A percentile compares a stretch with the other conserved stretches of the same genome.
Evolutionary conservation across 2,888 invertebrate species (phyloP).

Genomic region (Lithophane socia): DNA sequence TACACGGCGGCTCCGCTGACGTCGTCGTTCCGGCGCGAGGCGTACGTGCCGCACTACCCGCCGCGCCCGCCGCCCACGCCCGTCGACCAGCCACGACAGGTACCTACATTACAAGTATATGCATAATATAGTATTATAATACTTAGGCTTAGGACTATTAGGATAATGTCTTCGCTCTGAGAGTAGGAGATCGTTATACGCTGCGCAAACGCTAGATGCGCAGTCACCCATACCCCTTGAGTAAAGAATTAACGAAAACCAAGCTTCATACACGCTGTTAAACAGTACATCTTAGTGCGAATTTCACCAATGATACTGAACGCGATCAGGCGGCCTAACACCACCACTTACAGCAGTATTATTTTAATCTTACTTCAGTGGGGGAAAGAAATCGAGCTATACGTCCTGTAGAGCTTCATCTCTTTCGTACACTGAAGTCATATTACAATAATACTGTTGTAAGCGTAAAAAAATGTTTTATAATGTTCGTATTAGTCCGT

Average conservation of each 20-base stretch:
- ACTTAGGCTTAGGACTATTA: not conserved
- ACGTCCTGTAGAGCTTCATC: no score
- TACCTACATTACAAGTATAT: slow-evolving; percentile 45
- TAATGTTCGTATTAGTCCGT: no score
- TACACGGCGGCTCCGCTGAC: slow-evolving; percentile 77
- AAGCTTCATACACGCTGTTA: not conserved
- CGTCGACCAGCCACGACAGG: slow-evolving; percentile 84
- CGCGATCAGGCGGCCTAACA: no score
- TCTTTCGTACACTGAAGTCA: no score
- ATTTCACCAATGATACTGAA: no score
- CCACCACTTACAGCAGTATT: no score
- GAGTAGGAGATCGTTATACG: not conserved
- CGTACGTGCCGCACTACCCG: slow-evolving; percentile 81
- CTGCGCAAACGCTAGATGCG: not conserved
- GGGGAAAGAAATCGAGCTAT: no score
- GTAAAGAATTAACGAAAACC: not conserved
- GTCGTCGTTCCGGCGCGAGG: slow-evolving; percentile 79
- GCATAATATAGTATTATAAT: no score
- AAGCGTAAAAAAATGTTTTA: no score
- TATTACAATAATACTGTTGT: no score
- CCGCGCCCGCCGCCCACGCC: slow-evolving; percentile 81
- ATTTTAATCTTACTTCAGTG: no score
- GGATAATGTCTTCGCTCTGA: not conserved
- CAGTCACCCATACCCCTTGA: not conserved
- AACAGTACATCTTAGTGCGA: not conserved